Base-by-base conservation (phyloP, 2,797 vertebrate genomes). In the Triplophysa yarkandensis region DNA sequence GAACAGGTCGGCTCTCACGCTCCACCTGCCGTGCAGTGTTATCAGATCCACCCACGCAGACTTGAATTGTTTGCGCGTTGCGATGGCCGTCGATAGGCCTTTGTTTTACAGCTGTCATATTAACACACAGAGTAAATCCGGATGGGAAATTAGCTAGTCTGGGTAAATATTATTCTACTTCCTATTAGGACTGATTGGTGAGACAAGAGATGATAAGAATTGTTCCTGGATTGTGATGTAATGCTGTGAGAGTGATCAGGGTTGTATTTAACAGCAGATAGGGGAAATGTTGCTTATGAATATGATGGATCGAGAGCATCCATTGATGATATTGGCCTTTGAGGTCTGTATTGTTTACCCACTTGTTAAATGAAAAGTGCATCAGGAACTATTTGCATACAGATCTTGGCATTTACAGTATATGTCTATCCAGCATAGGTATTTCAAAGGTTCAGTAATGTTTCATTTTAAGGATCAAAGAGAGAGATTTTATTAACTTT, bases 141-240 rank as follows among this genome's bases (percentile, higher is more conserved):
- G 64, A 80, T 39, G 72, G 65, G 68, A 69, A 74, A 82, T 82
- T 81, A 80, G 68, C 74, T 61, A 61, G 64, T 55, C 74, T 76
- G 70, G 75, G 69, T 83, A 83, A 82, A 68, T 74, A 79, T 74
- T 36, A 77, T 78, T 74, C 80, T 71, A 65, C 80, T 69, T 82
- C 83, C 73, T 63, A 60, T 73, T 76, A 82, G 32, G 73, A 21
- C 71, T 54, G 61, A 78, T 34, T 72, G 54, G 57, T 63, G 64
- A 54, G 68, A 79, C 80, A 80, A 68, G 78, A 80, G 76, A 68
- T 62, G 68, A 85, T 81, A 78, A 74, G 82, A 85, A 84, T 85
- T 61, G 70, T 80, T 48, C 34, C 11, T 70, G 66, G 71, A 67
- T 30, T 61, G 46, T 39, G 46, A 44, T 71, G 65, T 71, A 64